Conservation (phyloP, 2,888 invertebrate genomes). For the Caenorhabditis becei region DNA sequence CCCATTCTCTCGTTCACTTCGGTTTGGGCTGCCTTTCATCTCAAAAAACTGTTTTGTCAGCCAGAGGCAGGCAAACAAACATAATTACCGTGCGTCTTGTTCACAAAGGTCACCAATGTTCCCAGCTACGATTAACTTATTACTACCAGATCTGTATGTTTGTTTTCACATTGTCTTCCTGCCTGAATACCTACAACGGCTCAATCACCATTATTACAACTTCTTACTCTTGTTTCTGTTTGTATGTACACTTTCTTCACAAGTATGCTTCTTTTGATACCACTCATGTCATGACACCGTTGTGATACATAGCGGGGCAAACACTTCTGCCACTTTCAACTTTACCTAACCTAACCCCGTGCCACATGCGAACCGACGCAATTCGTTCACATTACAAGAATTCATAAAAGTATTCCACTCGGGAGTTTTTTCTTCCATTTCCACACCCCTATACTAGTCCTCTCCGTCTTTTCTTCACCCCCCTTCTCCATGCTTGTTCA, state of each 20-base stretch:
- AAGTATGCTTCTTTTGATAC: conserved; percentile 7
- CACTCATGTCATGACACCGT: conserved; percentile 24
- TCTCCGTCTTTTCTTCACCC: conserved; percentile 4
- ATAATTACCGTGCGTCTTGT: conserved; percentile 33
- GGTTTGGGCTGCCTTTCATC: neutral
- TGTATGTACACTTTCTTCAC: conserved; percentile 1
- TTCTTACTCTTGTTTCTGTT: conserved; percentile 26
- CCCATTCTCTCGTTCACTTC: neutral
- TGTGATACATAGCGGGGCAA: conserved; percentile 23
- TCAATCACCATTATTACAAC: conserved; percentile 40
- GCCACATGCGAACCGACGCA: too few species aligned
- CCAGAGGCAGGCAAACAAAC: conserved; percentile 17
- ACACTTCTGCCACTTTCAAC: neutral
- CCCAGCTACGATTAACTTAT: conserved; percentile 52
- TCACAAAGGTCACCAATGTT: conserved; percentile 42
- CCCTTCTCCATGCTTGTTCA: conserved; percentile 30
- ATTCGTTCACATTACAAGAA: too few species aligned
- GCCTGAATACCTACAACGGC: conserved; percentile 18
- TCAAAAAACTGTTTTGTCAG: conserved; percentile 9
- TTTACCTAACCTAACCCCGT: neutral
- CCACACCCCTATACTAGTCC: conserved; percentile 14
- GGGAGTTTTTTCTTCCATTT: neutral
- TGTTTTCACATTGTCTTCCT: conserved; percentile 43
- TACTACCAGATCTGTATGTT: conserved; percentile 34
- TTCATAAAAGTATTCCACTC: too few species aligned